Conservation (phyloP, 2,797 vertebrate species). For the Ctenopoma kingsleyae region DNA sequence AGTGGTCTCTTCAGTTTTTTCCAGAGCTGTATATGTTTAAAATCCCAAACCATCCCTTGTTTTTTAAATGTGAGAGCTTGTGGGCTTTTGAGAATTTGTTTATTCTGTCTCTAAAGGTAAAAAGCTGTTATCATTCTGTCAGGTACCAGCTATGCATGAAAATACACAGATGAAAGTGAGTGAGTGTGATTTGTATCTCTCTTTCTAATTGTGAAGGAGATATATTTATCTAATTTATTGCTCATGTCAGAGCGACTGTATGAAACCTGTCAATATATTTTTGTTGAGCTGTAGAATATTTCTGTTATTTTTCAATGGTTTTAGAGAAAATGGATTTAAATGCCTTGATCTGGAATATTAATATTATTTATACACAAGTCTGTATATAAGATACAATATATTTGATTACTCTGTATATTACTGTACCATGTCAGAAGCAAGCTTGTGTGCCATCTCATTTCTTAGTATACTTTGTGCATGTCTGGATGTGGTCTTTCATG, state of each 20-base stretch:
- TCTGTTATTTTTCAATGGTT: conserved; percentile 43
- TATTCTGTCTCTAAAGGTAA: conserved; percentile 12
- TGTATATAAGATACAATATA: conserved; percentile 14
- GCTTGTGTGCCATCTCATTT: background rate
- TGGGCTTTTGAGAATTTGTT: conserved; percentile 10
- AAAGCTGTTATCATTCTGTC: conserved; percentile 3
- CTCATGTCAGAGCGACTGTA: conserved; percentile 18
- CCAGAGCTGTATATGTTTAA: too few relatives aligned
- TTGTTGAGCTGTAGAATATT: conserved; percentile 42
- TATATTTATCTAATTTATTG: conserved; percentile 74
- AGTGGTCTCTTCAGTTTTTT: too few relatives aligned
- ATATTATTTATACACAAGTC: conserved; percentile 17
- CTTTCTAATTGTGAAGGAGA: conserved; percentile 58
- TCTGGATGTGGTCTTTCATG: background rate
- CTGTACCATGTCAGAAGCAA: background rate
- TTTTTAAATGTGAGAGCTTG: background rate
- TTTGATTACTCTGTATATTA: conserved; percentile 15
- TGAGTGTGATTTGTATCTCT: conserved; percentile 23
- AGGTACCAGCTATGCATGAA: background rate
- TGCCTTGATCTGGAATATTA: conserved; percentile 26
- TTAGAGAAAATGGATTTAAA: conserved; percentile 26
- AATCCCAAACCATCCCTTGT: too few relatives aligned
- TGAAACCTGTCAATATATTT: conserved; percentile 16
- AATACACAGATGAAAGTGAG: background rate
- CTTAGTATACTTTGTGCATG: background rate